A percentile compares a stretch with the other conserved stretches of the same genome.
phyloP scores from a whole-genome alignment of 2,113 vertebrate species.

The Emberiza fucata region DNA sequence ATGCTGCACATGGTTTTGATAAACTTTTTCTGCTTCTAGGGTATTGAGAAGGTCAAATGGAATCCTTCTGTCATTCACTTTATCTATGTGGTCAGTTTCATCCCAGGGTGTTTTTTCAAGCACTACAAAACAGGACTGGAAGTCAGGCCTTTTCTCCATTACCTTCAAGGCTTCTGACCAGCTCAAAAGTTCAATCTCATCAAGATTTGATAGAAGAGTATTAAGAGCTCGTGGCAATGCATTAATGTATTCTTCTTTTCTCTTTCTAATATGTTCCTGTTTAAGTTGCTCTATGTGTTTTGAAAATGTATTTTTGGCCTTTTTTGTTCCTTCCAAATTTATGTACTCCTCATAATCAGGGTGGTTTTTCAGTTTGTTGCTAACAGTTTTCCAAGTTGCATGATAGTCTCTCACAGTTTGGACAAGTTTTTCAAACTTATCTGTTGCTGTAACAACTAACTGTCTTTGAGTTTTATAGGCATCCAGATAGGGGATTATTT shows the following conservation, averaged over 20 bases:
- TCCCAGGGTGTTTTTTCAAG: constrained; percentile 95
- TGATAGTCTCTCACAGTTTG: constrained; percentile 95
- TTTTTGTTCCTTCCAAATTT: constrained; percentile 91
- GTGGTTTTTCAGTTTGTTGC: constrained; percentile 91
- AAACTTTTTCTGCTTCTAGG: constrained; percentile 89
- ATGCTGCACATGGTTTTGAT: constrained; percentile 94
- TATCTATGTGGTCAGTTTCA: constrained; percentile 95
- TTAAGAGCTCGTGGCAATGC: constrained; percentile 95
- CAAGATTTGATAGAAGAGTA: constrained; percentile 89
- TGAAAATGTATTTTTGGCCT: constrained; percentile 90
- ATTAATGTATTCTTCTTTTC: constrained; percentile 92
- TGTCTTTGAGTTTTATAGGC: constrained; percentile 94
- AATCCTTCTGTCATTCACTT: constrained; percentile 91
- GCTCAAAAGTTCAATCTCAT: constrained; percentile 89
- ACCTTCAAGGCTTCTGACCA: constrained; percentile 92
- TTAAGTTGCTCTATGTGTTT: constrained; percentile 96
- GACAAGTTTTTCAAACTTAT: constrained; percentile 92
- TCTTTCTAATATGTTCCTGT: constrained; percentile 94
- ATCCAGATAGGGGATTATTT: constrained; percentile 95
- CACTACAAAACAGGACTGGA: constrained; percentile 92
- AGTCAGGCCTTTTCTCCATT: constrained; percentile 87
- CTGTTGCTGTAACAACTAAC: constrained; percentile 87
- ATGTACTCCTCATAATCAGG: constrained; percentile 95
- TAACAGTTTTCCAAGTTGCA: constrained; percentile 91
- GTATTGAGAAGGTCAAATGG: constrained; percentile 94